Conservation (phyloP, 2,888 invertebrate species). For the Drosophila ustulata region DNA sequence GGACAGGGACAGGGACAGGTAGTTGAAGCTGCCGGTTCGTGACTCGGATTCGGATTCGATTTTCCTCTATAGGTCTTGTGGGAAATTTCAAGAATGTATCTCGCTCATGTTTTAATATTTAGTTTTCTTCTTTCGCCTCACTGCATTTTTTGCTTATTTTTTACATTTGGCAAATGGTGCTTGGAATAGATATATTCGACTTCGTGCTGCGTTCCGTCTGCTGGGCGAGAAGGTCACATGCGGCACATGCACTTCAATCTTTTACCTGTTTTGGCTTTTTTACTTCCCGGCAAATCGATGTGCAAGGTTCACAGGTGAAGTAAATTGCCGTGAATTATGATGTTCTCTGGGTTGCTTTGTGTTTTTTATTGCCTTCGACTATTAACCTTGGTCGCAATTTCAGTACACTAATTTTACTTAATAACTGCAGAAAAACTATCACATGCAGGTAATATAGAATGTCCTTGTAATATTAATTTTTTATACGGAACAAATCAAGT, state of each 20-base stretch:
- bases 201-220: conserved; percentile 11
- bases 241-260: conserved; percentile 21
- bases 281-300: conserved; percentile 23
- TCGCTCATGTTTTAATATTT: conserved; percentile 48
- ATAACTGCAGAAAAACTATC: conserved; percentile 35
- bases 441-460: not conserved
- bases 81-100: conserved; percentile 70
- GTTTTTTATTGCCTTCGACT: conserved; percentile 54
- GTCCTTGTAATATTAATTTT: conserved; percentile 24
- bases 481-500: not conserved
- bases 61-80: conserved; percentile 73
- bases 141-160: conserved; percentile 34
- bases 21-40: conserved; percentile 43
- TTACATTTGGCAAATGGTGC: conserved; percentile 22
- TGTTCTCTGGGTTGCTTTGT: conserved; percentile 35
- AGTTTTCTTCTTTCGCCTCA: conserved; percentile 23
- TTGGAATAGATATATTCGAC: conserved; percentile 23
- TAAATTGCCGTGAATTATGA: conserved; percentile 75
- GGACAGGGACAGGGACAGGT: conserved; percentile 42
- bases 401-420: conserved; percentile 40
- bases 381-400: conserved; percentile 75
- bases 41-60: conserved; percentile 75
- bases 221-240: conserved; percentile 40
- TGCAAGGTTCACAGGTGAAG: conserved; percentile 46
- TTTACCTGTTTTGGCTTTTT: conserved; percentile 61